phyloP scores from a whole-genome alignment of 2,113 vertebrate species.

The Mus pahari region DNA sequence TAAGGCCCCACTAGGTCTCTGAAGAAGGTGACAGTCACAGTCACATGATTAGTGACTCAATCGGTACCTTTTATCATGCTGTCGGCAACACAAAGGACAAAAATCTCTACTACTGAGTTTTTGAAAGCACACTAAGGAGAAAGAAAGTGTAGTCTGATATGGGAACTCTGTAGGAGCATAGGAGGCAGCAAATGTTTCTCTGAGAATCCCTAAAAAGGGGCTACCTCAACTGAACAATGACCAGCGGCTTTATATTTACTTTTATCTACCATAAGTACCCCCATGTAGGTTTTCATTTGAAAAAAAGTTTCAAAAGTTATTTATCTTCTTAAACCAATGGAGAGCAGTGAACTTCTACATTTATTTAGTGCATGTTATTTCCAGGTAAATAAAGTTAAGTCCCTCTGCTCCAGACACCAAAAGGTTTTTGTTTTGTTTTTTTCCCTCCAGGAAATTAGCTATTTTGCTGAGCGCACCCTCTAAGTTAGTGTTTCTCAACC shows the following conservation, averaged over 20 bases:
- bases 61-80: neutral
- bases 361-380: neutral
- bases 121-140: neutral
- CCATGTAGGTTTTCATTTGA: neutral
- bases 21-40: neutral
- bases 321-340: neutral
- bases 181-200: neutral
- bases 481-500: neutral
- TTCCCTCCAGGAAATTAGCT: neutral
- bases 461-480: neutral
- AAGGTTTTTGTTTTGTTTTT: neutral
- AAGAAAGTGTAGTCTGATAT: neutral
- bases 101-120: neutral
- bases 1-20: neutral
- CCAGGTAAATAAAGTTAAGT: neutral
- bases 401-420: neutral
- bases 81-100: neutral
- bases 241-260: neutral
- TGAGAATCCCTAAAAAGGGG: neutral
- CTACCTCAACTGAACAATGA: neutral
- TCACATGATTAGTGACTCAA: neutral
- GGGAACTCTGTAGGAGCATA: neutral
- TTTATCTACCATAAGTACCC: neutral
- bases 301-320: slow-evolving; percentile 11
- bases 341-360: neutral